phyloP scores from a whole-genome alignment of 2,113 vertebrate species.

The Crotophaga sulcirostris region DNA sequence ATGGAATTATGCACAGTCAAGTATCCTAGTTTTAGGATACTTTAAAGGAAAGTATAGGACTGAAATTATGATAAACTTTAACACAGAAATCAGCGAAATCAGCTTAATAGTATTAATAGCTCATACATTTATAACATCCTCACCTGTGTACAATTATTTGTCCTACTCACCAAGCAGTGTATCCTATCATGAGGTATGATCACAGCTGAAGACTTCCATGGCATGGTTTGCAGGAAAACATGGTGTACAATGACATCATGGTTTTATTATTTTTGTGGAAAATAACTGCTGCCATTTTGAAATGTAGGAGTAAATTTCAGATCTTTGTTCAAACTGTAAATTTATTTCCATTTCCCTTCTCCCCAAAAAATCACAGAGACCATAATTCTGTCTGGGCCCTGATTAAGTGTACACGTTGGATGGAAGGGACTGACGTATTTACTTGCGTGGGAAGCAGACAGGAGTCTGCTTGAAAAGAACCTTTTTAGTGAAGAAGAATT shows the following conservation, averaged over 20 bases:
- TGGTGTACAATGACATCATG: background rate
- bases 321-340: background rate
- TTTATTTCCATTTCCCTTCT: background rate
- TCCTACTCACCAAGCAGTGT: background rate
- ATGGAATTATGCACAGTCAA: background rate
- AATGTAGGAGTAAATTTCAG: background rate
- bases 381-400: background rate
- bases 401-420: background rate
- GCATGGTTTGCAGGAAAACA: background rate
- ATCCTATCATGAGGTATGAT: rapidly evolving
- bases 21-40: background rate
- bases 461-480: background rate
- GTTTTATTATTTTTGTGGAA: background rate
- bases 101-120: background rate
- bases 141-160: background rate
- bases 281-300: background rate
- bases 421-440: rapidly evolving
- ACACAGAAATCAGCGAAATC: background rate
- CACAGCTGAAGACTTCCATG: background rate
- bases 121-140: background rate
- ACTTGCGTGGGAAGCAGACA: background rate
- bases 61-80: background rate
- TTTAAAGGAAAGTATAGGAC: background rate
- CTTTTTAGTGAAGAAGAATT: background rate
- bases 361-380: background rate